phyloP scores from a whole-genome alignment of 2,113 vertebrate genomes.

The Osmerus eperlanus region DNA sequence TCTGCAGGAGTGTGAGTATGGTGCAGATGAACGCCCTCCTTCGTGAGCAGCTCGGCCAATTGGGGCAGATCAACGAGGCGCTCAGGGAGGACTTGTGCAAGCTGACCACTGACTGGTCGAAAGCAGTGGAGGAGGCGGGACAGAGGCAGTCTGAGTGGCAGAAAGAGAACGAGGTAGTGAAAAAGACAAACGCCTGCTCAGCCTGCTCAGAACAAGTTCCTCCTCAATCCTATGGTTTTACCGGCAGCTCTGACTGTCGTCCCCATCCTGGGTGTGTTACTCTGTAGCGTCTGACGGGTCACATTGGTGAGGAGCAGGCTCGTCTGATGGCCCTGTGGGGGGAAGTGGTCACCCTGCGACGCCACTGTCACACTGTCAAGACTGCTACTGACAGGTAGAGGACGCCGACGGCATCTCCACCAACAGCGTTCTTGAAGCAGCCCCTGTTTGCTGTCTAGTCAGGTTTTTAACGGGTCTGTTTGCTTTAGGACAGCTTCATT shows the following conservation, averaged over 20 bases:
- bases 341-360: conserved; percentile 76
- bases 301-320: conserved; percentile 68
- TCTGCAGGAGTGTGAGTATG: conserved; percentile 74
- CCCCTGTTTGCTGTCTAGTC: too few species aligned
- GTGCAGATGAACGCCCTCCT: conserved; percentile 78
- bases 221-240: not conserved
- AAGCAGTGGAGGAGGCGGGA: conserved; percentile 75
- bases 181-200: not conserved
- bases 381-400: conserved; percentile 84
- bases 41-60: conserved; percentile 75
- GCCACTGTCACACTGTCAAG: conserved; percentile 80
- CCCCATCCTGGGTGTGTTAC: conserved; percentile 27
- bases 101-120: conserved; percentile 82
- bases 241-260: not conserved
- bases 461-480: not conserved
- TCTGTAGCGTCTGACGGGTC: conserved; percentile 67
- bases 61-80: conserved; percentile 71
- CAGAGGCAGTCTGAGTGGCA: conserved; percentile 76
- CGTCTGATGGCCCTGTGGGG: conserved; percentile 78
- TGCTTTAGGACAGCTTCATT: not conserved
- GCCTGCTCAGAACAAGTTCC: not conserved
- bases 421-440: too few species aligned
- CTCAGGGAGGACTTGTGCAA: conserved; percentile 81
- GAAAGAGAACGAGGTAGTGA: conserved; percentile 73
- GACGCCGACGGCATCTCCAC: not conserved